Conservation (phyloP, 1,140 invertebrate genomes). For the Anadara kagoshimensis region DNA sequence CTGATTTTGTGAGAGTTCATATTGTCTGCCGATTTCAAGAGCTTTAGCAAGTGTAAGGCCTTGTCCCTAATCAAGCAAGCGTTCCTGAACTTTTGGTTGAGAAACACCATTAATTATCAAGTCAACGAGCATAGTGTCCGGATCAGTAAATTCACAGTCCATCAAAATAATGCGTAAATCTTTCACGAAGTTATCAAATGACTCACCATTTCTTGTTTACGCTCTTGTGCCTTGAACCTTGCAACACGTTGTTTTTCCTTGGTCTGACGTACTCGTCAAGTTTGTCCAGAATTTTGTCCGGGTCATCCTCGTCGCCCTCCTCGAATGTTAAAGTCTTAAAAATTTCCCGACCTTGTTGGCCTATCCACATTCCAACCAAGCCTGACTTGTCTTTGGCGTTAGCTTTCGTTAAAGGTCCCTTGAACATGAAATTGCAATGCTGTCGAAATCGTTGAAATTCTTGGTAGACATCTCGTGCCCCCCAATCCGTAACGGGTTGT, state of each 20-base stretch:
- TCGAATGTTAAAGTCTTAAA: conserved; percentile 1
- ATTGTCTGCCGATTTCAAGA: conserved; percentile 12
- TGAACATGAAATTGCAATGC: conserved; percentile 29
- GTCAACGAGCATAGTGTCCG: conserved; percentile 19
- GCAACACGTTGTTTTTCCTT: conserved; percentile 21
- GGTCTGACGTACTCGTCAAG: conserved; percentile 27
- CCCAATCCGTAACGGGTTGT: conserved; percentile 13
- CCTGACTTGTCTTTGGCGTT: conserved; percentile 20
- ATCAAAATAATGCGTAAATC: conserved; percentile 10
- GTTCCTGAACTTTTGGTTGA: conserved; percentile 23
- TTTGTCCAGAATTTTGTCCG: conserved; percentile 12
- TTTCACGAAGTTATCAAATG: conserved; percentile 36
- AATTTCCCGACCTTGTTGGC: conserved; percentile 4
- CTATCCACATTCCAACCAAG: conserved; percentile 29
- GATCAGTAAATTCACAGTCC: conserved; percentile 29
- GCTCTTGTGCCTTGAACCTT: conserved; percentile 4
- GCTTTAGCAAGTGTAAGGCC: conserved; percentile 22
- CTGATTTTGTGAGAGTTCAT: conserved; percentile 27
- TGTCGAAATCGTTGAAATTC: conserved; percentile 29
- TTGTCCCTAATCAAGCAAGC: conserved; percentile 18
- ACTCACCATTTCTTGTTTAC: conserved; percentile 11
- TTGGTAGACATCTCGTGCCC: conserved; percentile 25
- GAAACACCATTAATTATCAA: conserved; percentile 12
- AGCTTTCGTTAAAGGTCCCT: conserved; percentile 25
- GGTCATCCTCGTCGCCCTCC: background rate